These are phyloP conservation scores for Geophilus truncorum DNA, from an alignment of 2,888 invertebrate genomes.

Conservation along the genomic window DNA sequence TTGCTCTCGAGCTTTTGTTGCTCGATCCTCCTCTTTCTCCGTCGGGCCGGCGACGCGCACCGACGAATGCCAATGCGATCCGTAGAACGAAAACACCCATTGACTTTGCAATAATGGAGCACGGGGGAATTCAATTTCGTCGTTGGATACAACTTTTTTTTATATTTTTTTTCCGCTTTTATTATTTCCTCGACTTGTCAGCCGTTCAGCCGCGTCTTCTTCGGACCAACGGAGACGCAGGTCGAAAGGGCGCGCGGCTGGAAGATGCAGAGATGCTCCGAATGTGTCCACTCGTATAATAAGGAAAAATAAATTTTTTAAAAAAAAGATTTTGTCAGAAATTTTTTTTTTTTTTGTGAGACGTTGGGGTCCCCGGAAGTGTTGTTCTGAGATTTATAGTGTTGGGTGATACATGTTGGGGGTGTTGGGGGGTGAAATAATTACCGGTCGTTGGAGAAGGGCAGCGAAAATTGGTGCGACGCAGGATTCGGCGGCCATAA, in stretches of 20 bases:
- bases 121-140: not conserved
- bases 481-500: not conserved
- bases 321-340: not conserved
- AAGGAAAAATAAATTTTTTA: not conserved
- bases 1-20: conserved; percentile 2
- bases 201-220: not conserved
- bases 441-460: conserved; percentile 24
- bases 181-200: conserved; percentile 13
- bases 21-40: too few relatives aligned
- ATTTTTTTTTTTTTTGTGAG: not conserved
- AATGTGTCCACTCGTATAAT: not conserved
- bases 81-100: too few relatives aligned
- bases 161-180: not conserved
- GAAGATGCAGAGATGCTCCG: not conserved
- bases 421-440: conserved; percentile 28
- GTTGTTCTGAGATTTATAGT: not conserved
- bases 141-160: not conserved
- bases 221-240: not conserved
- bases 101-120: not conserved
- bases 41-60: not conserved
- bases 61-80: not conserved
- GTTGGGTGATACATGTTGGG: not conserved
- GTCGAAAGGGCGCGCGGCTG: not conserved
- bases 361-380: not conserved
- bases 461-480: conserved; percentile 30